Percentiles rank a stretch among this genome's conserved stretches.
Conservation (phyloP, 2,888 invertebrate genomes). For the Spodoptera exigua region DNA sequence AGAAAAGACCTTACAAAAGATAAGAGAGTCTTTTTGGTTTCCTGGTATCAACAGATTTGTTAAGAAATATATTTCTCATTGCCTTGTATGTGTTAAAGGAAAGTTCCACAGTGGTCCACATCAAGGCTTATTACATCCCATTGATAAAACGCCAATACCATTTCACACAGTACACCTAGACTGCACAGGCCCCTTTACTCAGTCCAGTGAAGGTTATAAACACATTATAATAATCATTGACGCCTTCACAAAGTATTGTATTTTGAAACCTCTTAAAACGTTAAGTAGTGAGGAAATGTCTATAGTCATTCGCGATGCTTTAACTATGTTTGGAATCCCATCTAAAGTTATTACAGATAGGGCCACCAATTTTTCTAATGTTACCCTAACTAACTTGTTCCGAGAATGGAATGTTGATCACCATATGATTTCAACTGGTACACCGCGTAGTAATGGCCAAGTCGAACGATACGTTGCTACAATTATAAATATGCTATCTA, state of each 20-base stretch:
- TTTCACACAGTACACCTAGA: conserved; percentile 72
- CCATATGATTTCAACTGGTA: conserved; percentile 47
- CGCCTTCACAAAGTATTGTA: conserved; percentile 64
- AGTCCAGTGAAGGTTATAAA: conserved; percentile 45
- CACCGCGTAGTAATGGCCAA: conserved; percentile 38
- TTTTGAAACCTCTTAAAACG: conserved; percentile 53
- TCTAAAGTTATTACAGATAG: conserved; percentile 39
- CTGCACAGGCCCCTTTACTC: conserved; percentile 70
- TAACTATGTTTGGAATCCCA: conserved; percentile 37
- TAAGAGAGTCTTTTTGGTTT: conserved; percentile 69
- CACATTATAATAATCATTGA: conserved; percentile 65
- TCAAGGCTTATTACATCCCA: conserved; percentile 68
- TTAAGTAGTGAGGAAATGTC: conserved; percentile 33
- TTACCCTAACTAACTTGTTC: conserved; percentile 21
- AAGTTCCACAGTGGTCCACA: conserved; percentile 38
- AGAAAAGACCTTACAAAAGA: conserved; percentile 63
- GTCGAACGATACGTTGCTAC: conserved; percentile 36
- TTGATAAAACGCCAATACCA: conserved; percentile 65
- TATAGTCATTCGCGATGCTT: conserved; percentile 5
- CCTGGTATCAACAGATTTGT: conserved; percentile 67
- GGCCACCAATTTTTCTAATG: conserved; percentile 42
- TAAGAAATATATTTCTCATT: conserved; percentile 62
- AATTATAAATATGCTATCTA: conserved; percentile 53
- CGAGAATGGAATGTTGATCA: conserved; percentile 29
- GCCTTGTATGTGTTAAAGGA: conserved; percentile 67